Evolutionary conservation across 64 coral and sea anemone species (phyloP).

Genomic region (Stichodactyla mertensii): DNA sequence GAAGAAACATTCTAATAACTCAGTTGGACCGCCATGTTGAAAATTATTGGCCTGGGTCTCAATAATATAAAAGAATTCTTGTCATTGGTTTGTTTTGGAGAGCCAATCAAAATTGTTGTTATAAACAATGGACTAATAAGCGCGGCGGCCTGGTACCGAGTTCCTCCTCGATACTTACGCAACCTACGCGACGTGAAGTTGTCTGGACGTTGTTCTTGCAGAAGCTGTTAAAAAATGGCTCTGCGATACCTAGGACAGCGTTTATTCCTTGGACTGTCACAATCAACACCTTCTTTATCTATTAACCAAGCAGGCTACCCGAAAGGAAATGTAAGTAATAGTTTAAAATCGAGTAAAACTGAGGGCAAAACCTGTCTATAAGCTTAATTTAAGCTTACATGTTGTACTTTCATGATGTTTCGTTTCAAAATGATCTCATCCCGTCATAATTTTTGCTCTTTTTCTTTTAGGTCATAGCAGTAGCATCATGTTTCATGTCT

Average conservation of each 20-base stretch:
- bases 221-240: constrained; percentile 4
- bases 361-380: not conserved
- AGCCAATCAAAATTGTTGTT: constrained; percentile 34
- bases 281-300: not conserved
- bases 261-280: constrained; percentile 9
- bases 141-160: not conserved
- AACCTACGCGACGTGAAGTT: not conserved
- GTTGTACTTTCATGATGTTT: not conserved
- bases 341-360: not conserved
- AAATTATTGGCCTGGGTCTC: not conserved
- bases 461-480: not conserved
- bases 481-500: not conserved
- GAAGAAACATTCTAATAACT: not conserved
- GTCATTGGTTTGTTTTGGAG: constrained; percentile 10
- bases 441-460: not conserved
- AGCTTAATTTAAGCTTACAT: too few relatives aligned
- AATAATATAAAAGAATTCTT: not conserved
- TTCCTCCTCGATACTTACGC: not conserved
- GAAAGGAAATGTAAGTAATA: not conserved
- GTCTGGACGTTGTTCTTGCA: not conserved
- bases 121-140: not conserved
- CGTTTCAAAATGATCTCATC: not conserved
- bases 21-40: constrained; percentile 19
- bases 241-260: not conserved
- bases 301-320: not conserved